Evolutionary conservation across 2,113 vertebrate genomes (phyloP).

Genomic region (human (Homo sapiens)): GRCh38 chr12:97548501-97549000

Average conservation of each 20-base stretch:
- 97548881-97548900: neutral
- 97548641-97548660: neutral
- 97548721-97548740: neutral
- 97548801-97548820: neutral
- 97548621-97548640: neutral
- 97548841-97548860: neutral
- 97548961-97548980: slow-evolving; percentile 2
- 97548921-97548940: neutral
- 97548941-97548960: neutral
- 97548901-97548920: neutral
- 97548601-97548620: neutral
- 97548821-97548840: neutral
- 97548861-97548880: slow-evolving; percentile 5
- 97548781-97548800: neutral
- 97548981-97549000: neutral
- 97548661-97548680: neutral
- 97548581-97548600: neutral
- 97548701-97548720: neutral
- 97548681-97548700: neutral
- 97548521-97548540: neutral
- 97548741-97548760: neutral
- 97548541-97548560: neutral
- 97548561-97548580: neutral
- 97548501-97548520: neutral
- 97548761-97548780: neutral